phyloP scores from a whole-genome alignment of 2,797 vertebrate genomes.

The Chelidonichthys spinosus region DNA sequence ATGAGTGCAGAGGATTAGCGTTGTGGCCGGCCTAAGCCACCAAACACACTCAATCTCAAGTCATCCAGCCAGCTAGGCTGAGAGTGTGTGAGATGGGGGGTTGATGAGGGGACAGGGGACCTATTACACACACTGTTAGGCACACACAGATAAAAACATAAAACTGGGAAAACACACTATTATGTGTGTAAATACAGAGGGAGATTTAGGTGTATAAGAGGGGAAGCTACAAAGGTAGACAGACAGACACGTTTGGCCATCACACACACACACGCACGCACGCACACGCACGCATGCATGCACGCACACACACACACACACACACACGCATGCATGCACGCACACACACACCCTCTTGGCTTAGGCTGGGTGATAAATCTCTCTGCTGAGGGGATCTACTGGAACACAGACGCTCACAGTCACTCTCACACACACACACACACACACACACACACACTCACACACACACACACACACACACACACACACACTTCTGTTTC shows the following conservation, averaged over 20 bases:
- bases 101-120: slow-evolving; percentile 76
- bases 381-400: slow-evolving; percentile 87
- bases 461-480: slow-evolving; percentile 10
- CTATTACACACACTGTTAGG: slow-evolving; percentile 80
- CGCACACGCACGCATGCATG: slow-evolving; percentile 13
- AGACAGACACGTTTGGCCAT: slow-evolving; percentile 27
- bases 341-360: slow-evolving; percentile 49
- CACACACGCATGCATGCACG: background rate
- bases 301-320: slow-evolving; percentile 17
- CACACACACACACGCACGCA: slow-evolving; percentile 21
- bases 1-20: slow-evolving; percentile 73
- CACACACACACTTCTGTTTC: slow-evolving; percentile 81
- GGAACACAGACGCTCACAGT: slow-evolving; percentile 68
- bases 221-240: slow-evolving; percentile 49
- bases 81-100: slow-evolving; percentile 45
- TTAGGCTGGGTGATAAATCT: slow-evolving; percentile 88
- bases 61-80: slow-evolving; percentile 67
- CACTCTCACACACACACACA: slow-evolving; percentile 28
- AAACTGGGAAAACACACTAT: slow-evolving; percentile 61
- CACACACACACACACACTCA: slow-evolving; percentile 19
- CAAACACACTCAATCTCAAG: slow-evolving; percentile 74
- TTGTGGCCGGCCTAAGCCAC: slow-evolving; percentile 67
- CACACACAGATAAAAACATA: slow-evolving; percentile 68
- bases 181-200: slow-evolving; percentile 62
- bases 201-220: slow-evolving; percentile 57